These are phyloP conservation scores for Pammene aurita DNA, from an alignment of 2,888 invertebrate genomes.

Conservation along the genomic window DNA sequence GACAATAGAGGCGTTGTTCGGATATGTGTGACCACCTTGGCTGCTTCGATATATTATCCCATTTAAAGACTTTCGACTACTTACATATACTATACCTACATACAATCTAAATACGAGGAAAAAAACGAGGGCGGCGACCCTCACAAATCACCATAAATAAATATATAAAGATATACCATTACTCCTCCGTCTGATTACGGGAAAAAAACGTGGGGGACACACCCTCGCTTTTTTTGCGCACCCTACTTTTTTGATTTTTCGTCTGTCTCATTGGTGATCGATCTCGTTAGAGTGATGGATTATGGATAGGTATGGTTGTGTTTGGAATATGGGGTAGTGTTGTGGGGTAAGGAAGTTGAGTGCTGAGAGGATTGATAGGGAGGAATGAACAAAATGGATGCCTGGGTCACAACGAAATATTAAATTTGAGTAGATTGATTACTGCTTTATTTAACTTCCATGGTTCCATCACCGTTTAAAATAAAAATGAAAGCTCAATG, in stretches of 20 bases:
- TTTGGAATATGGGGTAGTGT: neutral
- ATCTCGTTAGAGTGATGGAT: conserved; percentile 42
- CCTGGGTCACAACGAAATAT: neutral
- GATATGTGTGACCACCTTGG: no score
- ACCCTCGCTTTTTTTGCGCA: conserved; percentile 46
- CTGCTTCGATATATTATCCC: no score
- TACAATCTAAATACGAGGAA: conserved; percentile 19
- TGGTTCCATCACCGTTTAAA: no score
- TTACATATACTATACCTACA: no score
- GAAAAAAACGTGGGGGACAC: conserved; percentile 44
- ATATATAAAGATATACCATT: conserved; percentile 45
- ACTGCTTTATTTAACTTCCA: no score
- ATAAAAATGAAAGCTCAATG: no score
- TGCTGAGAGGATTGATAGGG: neutral
- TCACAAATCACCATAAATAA: conserved; percentile 44
- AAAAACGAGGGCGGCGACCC: conserved; percentile 42
- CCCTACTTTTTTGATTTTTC: conserved; percentile 44
- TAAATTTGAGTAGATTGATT: no score
- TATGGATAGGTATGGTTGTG: conserved; percentile 25
- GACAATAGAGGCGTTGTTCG: no score
- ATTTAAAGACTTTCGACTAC: no score
- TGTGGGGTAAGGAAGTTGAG: neutral
- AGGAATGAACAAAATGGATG: neutral
- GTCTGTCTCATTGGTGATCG: conserved; percentile 44
- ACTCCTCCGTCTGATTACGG: conserved; percentile 36